Percentiles rank a stretch among this genome's conserved stretches.
These are phyloP conservation scores for Drosophila azteca DNA, from an alignment of 1,140 invertebrate species.

Conservation along the genomic window DNA sequence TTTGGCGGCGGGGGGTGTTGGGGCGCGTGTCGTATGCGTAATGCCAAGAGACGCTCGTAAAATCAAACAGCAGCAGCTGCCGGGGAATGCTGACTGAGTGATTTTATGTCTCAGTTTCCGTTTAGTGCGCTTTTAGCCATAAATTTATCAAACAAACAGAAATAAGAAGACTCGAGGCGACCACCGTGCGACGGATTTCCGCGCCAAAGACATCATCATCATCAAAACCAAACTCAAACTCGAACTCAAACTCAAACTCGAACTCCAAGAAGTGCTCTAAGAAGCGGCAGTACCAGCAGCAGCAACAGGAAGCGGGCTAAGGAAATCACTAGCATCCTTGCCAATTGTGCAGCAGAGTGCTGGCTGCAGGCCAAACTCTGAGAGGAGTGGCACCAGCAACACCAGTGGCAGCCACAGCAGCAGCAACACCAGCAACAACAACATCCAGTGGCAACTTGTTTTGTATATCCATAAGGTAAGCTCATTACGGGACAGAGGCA, in stretches of 20 bases:
- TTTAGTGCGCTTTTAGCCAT: conserved; percentile 56
- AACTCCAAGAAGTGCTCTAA: too few species aligned
- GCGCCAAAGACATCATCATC: conserved; percentile 58
- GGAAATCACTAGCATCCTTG: conserved; percentile 58
- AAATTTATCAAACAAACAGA: conserved; percentile 51
- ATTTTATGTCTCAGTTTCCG: conserved; percentile 69
- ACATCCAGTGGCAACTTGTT: conserved; percentile 41
- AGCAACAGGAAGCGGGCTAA: conserved; percentile 63
- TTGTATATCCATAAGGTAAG: conserved; percentile 76
- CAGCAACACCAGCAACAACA: conserved; percentile 30
- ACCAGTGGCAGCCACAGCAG: conserved; percentile 17
- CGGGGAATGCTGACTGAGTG: conserved; percentile 7
- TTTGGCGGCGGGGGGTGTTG: not conserved
- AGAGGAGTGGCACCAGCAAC: conserved; percentile 43
- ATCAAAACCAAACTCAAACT: conserved; percentile 31
- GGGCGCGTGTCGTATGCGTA: conserved; percentile 64
- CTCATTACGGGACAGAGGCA: conserved; percentile 60
- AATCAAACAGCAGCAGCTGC: conserved; percentile 37
- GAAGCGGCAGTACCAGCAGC: conserved; percentile 27
- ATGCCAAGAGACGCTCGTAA: conserved; percentile 41
- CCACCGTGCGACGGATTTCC: conserved; percentile 69
- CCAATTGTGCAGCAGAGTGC: conserved; percentile 74
- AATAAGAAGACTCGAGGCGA: conserved; percentile 36
- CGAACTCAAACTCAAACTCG: too few species aligned
- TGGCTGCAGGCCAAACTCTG: conserved; percentile 39